phyloP scores from a whole-genome alignment of 2,888 invertebrate genomes.

The Dryobota labecula region DNA sequence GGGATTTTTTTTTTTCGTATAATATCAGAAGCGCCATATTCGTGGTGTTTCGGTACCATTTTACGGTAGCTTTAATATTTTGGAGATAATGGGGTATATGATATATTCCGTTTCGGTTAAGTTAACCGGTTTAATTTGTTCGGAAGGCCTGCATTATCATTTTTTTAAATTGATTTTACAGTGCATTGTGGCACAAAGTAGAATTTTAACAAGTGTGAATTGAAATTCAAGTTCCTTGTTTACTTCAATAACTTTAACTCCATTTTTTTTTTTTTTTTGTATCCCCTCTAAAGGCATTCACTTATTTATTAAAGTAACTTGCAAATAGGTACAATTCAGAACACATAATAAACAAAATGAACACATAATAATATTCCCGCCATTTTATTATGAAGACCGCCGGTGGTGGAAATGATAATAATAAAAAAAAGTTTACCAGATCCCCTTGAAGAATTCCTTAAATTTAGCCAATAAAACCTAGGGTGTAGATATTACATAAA shows the following conservation, averaged over 20 bases:
- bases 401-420: slow-evolving; percentile 77
- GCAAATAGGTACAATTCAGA: slow-evolving; percentile 6
- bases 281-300: neutral
- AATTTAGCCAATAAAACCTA: slow-evolving; percentile 84
- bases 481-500: slow-evolving; percentile 85
- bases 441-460: slow-evolving; percentile 73
- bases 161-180: too few species aligned
- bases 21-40: slow-evolving; percentile 59
- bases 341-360: slow-evolving; percentile 33
- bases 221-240: too few species aligned
- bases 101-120: slow-evolving; percentile 43
- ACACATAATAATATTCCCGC: slow-evolving; percentile 47
- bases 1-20: slow-evolving; percentile 71
- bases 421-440: slow-evolving; percentile 78
- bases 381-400: slow-evolving; percentile 67
- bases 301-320: neutral
- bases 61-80: slow-evolving; percentile 58
- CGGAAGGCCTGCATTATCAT: neutral
- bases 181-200: too few species aligned
- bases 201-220: too few species aligned
- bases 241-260: too few species aligned
- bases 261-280: too few species aligned
- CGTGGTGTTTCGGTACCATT: slow-evolving; percentile 61
- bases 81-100: slow-evolving; percentile 56
- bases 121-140: slow-evolving; percentile 22